Conservation (phyloP, 1,140 invertebrate genomes). For the Drosophila bipectinata region DNA sequence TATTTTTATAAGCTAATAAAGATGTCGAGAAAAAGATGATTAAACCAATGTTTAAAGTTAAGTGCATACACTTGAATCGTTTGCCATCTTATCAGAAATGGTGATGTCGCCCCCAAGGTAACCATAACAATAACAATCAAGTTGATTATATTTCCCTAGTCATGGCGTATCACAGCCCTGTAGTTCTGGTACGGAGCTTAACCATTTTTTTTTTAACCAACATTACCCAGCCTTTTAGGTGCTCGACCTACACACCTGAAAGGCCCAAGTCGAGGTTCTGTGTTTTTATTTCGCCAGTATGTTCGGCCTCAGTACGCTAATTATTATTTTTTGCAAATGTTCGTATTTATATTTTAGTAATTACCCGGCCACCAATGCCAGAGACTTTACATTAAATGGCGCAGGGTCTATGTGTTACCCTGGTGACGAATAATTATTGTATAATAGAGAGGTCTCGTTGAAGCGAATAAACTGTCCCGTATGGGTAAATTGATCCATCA, state of each 20-base stretch:
- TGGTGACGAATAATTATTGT: slow-evolving; percentile 33
- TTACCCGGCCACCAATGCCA: slow-evolving; percentile 20
- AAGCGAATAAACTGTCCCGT: slow-evolving; percentile 44
- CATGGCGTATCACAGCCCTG: slow-evolving; percentile 10
- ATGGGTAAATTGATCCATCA: slow-evolving; percentile 31
- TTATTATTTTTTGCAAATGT: slow-evolving; percentile 43
- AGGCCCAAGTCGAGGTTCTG: slow-evolving; percentile 10
- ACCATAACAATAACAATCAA: slow-evolving; percentile 15
- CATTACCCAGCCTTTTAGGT: slow-evolving; percentile 20
- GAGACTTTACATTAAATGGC: slow-evolving; percentile 1
- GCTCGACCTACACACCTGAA: slow-evolving; percentile 24
- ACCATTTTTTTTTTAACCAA: slow-evolving; percentile 14
- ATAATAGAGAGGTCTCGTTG: slow-evolving; percentile 17
- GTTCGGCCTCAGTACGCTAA: slow-evolving; percentile 44
- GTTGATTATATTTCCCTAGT: slow-evolving; percentile 11
- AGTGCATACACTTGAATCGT: slow-evolving; percentile 9
- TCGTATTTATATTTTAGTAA: slow-evolving; percentile 30
- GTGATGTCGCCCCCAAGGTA: slow-evolving; percentile 3
- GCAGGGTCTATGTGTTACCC: slow-evolving; percentile 1
- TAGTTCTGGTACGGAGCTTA: slow-evolving; percentile 8
- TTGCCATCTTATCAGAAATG: slow-evolving; percentile 24
- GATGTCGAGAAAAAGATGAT: slow-evolving; percentile 16
- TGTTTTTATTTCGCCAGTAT: slow-evolving; percentile 4
- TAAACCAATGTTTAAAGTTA: slow-evolving; percentile 4
- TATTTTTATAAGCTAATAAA: slow-evolving; percentile 8